phyloP scores from a whole-genome alignment of 2,888 invertebrate genomes.

The Halictus quadricinctus region DNA sequence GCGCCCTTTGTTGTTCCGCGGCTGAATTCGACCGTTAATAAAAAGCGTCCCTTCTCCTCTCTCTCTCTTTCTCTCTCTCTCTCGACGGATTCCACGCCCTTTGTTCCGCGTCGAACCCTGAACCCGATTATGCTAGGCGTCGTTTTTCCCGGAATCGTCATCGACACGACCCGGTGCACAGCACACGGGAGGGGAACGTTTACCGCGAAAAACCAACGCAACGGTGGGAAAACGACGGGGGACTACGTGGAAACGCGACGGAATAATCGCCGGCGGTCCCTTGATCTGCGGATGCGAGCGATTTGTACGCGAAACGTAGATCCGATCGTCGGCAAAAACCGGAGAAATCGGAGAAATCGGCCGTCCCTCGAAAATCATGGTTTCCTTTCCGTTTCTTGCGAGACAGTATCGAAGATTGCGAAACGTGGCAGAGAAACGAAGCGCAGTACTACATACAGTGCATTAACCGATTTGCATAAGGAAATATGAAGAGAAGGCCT shows the following conservation, averaged over 20 bases:
- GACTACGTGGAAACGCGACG: neutral
- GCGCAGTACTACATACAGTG: no score
- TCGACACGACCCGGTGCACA: constrained; percentile 18
- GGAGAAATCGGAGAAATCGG: neutral
- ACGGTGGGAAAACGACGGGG: constrained; percentile 20
- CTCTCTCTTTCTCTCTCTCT: neutral
- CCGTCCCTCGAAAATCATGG: neutral
- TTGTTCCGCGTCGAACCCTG: constrained; percentile 33
- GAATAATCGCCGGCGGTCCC: neutral
- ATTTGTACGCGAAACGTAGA: neutral
- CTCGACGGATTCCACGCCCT: constrained; percentile 62
- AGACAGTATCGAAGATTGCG: no score
- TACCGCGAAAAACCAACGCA: constrained; percentile 2
- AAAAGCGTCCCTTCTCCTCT: constrained; percentile 12
- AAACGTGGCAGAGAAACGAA: no score
- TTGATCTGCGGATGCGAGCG: neutral
- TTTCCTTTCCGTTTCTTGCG: neutral
- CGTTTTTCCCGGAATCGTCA: constrained; percentile 58
- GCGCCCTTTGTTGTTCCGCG: constrained; percentile 34
- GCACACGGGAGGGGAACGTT: constrained; percentile 31
- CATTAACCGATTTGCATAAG: no score
- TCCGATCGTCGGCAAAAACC: neutral
- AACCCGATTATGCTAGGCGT: constrained; percentile 18
- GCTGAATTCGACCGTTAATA: constrained; percentile 49
- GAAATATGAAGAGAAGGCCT: no score